A percentile compares a stretch with the other conserved stretches of the same genome.
Evolutionary conservation across 2,113 vertebrate genomes (phyloP).

Genomic region (Prunella himalayana): DNA sequence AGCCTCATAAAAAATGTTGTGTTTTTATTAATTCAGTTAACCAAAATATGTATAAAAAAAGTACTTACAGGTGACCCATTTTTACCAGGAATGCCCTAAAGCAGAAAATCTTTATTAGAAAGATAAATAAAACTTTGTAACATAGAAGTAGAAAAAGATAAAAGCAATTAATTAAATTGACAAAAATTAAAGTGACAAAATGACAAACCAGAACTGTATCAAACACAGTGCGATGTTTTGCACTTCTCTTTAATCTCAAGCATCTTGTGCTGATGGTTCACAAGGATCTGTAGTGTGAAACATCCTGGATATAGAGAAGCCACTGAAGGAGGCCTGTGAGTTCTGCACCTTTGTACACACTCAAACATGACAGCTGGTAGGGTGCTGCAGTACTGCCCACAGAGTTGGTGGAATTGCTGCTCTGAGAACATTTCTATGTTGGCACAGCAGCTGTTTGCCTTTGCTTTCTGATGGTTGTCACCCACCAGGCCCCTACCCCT

Average conservation of each 20-base stretch:
- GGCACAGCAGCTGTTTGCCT: not conserved
- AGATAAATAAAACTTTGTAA: not conserved
- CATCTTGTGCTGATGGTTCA: not conserved
- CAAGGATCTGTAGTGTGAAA: not conserved
- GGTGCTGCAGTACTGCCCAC: not conserved
- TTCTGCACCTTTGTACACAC: not conserved
- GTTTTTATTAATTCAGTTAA: not conserved
- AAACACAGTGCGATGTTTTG: not conserved
- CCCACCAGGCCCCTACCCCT: not conserved
- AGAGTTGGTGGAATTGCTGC: not conserved
- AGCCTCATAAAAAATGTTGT: not conserved
- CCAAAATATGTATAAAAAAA: not conserved
- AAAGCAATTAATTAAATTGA: not conserved
- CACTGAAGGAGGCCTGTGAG: not conserved
- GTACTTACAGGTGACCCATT: not conserved
- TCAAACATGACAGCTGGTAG: too few relatives aligned
- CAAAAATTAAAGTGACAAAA: not conserved
- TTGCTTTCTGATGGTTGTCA: not conserved
- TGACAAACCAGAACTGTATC: not conserved
- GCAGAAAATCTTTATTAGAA: not conserved
- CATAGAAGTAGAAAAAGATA: not conserved
- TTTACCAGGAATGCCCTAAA: conserved; percentile 37
- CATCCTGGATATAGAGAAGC: not conserved
- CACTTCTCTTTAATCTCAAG: not conserved
- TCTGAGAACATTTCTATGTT: fast-evolving